phyloP scores from a whole-genome alignment of 1,140 invertebrate genomes.

The Linepithema humile region DNA sequence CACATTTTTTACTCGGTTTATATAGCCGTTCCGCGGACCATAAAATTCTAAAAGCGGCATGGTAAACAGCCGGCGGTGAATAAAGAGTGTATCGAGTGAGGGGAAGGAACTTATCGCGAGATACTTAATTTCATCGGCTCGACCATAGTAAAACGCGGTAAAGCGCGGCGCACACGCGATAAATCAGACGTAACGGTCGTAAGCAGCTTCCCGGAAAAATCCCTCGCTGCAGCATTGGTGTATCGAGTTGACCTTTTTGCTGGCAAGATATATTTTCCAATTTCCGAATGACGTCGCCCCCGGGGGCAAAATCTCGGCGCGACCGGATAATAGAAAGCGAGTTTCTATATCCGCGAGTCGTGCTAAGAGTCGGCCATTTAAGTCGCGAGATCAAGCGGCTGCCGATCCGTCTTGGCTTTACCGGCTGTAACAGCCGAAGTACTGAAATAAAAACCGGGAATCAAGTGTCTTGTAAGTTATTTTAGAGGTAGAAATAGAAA shows the following conservation, averaged over 20 bases:
- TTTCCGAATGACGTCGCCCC: slow-evolving; percentile 70
- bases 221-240: slow-evolving; percentile 32
- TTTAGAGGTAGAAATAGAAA: neutral
- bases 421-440: slow-evolving; percentile 8
- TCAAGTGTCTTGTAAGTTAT: slow-evolving; percentile 38
- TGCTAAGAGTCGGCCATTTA: slow-evolving; percentile 60
- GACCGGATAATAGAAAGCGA: slow-evolving; percentile 67
- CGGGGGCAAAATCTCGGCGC: slow-evolving; percentile 56
- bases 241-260: slow-evolving; percentile 57
- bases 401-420: slow-evolving; percentile 58
- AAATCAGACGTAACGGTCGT: slow-evolving; percentile 72
- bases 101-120: slow-evolving; percentile 59
- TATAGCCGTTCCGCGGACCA: slow-evolving; percentile 26
- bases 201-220: slow-evolving; percentile 73
- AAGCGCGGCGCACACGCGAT: slow-evolving; percentile 58
- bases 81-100: slow-evolving; percentile 3
- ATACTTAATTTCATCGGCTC: slow-evolving; percentile 66
- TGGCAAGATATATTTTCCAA: slow-evolving; percentile 72
- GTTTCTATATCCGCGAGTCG: slow-evolving; percentile 63
- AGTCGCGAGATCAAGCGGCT: slow-evolving; percentile 56
- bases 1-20: neutral
- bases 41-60: slow-evolving; percentile 35
- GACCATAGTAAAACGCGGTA: slow-evolving; percentile 30
- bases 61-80: slow-evolving; percentile 52
- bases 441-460: slow-evolving; percentile 36